Evolutionary conservation across 2,113 vertebrate genomes (phyloP), one percentile per base, ranked within the genome.

Genomic region (Micronycteris hirsuta): DNA sequence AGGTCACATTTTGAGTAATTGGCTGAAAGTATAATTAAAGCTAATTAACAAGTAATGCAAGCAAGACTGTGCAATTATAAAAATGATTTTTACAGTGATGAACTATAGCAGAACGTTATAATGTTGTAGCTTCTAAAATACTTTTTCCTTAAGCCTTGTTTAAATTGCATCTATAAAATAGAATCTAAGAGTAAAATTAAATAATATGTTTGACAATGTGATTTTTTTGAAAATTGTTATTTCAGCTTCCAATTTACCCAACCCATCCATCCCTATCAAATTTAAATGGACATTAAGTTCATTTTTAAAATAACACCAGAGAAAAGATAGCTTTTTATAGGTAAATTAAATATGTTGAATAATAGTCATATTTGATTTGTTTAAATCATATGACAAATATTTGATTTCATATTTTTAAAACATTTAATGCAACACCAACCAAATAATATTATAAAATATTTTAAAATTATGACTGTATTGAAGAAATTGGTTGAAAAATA

Each of bases 1-100:
- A 97, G 96, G 87, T 96, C 91, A 98, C 52, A 97, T 98, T 98
- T 98, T 98, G 95, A 98, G 96, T 94, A 98, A 96, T 92, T 96
- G 71, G 97, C 96, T 98, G 78, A 86, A 98, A 93, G 96, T 94
- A 96, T 98, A 98, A 98, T 91, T 98, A 98, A 98, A 97, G 89
- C 68, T 97, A 84, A 97, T 97, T 98, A 92, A 94, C 87, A 97
- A 97, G 71, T 96, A 68, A 97, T 98, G 98, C 96, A 96, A 97
- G 82, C 88, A 96, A 97, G 93, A 36, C 92, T 97, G 63, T 4
- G 41, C 65, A 97, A 96, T 97, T 95, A 98, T 86, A 92, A 91
- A 96, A 97, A 88, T 89, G 73, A 96, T 96, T 97, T 97, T 98
- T 97, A 70, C 84, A 91, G 43, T 89, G 83, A 97, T 96, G 97